Base-by-base conservation (phyloP, 2,797 vertebrate species). In the Falco peregrinus region DNA sequence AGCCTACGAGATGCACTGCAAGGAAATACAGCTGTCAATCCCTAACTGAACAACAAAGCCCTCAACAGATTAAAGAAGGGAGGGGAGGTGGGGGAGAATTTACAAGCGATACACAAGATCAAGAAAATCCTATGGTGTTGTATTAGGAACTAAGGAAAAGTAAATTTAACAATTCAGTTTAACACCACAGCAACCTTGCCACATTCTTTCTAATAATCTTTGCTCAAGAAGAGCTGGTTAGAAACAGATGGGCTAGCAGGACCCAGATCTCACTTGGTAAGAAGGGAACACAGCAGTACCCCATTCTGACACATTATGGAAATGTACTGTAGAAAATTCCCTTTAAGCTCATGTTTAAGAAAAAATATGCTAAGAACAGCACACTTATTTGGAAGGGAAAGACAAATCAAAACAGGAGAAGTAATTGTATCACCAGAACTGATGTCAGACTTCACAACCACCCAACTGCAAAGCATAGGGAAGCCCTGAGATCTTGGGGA, bases 361-460 rank as follows among this genome's bases (percentile, higher is more conserved):
- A 88, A 76, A 93, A 94, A 76, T 51, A 81, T 50, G 59, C 82
- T 87, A 71, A 90, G 63, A 83, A 20, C 41, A 85, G 91, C 86
- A 90, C 24, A 85, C 80, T 92, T 93, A 67, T 29, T 87, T 68
- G 19, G 26, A 91, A 81, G 51, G 39, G 78, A 87, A 54, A 51
- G 31, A 78, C 41, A 80, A 91, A 94, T 60, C 69, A 82, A 75
- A 88, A 39, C 50, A 83, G 63, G 47, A 71, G 70, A 81, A 86
- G 31, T 33, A 70, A 63, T 6, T 53, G 64, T 53, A 63, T 33
- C 35, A 41, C 37, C 13, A 12, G 54, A 87, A n/a, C 4, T 65
- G 29, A 82, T 76, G 56, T 84, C 88, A 93, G 84, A 94, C 54
- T 88, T 93, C 74, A 76, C 70, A 93, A 31, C 19, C 53, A 67